A percentile compares a stretch with the other conserved stretches of the same genome.
Conservation (phyloP, 2,113 vertebrate genomes). For the Thalassarche chlororhynchos region DNA sequence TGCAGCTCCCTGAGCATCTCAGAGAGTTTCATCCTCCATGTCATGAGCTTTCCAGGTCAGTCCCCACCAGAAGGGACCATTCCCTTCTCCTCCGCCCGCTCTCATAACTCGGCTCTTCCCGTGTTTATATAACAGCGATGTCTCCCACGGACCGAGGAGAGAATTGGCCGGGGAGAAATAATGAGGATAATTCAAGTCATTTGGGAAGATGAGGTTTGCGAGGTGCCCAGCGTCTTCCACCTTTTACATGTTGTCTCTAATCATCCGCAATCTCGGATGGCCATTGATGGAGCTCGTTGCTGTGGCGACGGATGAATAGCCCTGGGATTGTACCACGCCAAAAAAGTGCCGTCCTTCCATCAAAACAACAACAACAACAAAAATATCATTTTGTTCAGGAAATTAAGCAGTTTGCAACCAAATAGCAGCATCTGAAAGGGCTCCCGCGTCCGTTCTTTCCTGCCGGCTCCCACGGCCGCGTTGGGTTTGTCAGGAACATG, state of each 20-base stretch:
- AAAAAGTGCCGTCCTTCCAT: slow-evolving; percentile 59
- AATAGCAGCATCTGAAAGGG: slow-evolving; percentile 55
- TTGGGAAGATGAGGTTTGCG: slow-evolving; percentile 60
- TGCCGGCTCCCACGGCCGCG: rapidly evolving
- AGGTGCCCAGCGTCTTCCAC: slow-evolving; percentile 51
- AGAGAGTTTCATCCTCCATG: neutral
- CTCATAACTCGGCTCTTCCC: slow-evolving; percentile 22
- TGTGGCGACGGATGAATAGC: slow-evolving; percentile 68
- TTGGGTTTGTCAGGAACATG: slow-evolving; percentile 12
- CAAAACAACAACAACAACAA: slow-evolving; percentile 57
- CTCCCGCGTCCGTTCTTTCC: neutral
- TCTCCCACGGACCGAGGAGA: slow-evolving; percentile 4
- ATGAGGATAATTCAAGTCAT: slow-evolving; percentile 70
- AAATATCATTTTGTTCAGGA: slow-evolving; percentile 59
- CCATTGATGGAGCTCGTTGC: slow-evolving; percentile 71
- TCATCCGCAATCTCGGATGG: slow-evolving; percentile 61
- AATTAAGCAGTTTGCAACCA: slow-evolving; percentile 69
- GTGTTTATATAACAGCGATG: slow-evolving; percentile 58
- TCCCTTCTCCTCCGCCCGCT: neutral
- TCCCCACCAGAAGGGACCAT: neutral
- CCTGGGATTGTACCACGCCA: slow-evolving; percentile 46
- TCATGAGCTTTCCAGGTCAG: slow-evolving; percentile 56
- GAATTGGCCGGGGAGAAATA: slow-evolving; percentile 54
- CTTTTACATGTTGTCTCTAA: slow-evolving; percentile 63
- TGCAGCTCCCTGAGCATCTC: neutral